Conservation (phyloP, 2,797 vertebrate genomes). For the Eutrigla gurnardus region DNA sequence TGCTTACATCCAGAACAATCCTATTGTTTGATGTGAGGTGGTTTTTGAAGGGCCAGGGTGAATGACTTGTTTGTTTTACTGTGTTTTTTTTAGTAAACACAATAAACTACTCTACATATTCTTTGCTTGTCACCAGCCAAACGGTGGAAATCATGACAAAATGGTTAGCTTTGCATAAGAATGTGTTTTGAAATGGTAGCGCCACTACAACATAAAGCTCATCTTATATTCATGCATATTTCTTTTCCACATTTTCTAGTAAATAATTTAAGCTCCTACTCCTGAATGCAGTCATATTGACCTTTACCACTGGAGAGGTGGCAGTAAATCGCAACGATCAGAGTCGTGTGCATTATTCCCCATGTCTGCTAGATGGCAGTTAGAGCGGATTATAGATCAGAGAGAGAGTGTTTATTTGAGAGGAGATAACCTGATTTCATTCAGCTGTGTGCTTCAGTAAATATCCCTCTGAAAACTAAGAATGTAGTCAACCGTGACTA, state of each 20-base stretch:
- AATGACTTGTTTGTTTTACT: constrained; percentile 14
- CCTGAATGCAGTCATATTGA: constrained; percentile 8
- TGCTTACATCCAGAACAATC: neutral
- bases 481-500: constrained; percentile 27
- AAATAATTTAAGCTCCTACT: constrained; percentile 27
- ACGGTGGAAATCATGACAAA: neutral
- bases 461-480: constrained; percentile 43
- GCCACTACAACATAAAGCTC: neutral
- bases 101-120: neutral
- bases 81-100: constrained; percentile 27
- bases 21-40: neutral
- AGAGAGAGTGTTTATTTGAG: constrained; percentile 51
- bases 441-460: constrained; percentile 50
- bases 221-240: neutral
- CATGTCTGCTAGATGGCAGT: constrained; percentile 38
- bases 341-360: constrained; percentile 39
- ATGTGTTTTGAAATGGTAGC: constrained; percentile 3
- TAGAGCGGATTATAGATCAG: constrained; percentile 53
- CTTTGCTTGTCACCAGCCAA: constrained; percentile 3
- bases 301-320: constrained; percentile 45
- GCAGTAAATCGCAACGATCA: constrained; percentile 47
- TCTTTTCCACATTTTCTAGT: neutral
- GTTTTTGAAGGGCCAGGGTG: neutral
- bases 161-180: neutral
- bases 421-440: constrained; percentile 56